Base-by-base conservation (phyloP, 2,797 vertebrate genomes). In the Hypotaenidia philippensis region DNA sequence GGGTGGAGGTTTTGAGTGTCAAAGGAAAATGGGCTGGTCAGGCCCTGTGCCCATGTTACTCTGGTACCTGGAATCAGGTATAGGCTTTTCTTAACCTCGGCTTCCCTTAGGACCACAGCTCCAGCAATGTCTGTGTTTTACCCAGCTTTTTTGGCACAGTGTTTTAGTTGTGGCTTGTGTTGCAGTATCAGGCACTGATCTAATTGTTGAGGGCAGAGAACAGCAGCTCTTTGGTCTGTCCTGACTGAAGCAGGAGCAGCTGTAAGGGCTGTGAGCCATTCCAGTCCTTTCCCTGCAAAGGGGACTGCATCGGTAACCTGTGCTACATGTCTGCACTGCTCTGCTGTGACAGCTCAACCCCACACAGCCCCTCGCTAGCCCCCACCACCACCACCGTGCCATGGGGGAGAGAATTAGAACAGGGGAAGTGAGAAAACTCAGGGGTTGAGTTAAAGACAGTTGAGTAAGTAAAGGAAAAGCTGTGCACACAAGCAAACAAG, bases 81-180 rank as follows among this genome's bases (percentile, higher is more conserved):
- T 15, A 27, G 34, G 34, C 18, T 72, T 71, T 60, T 31, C 27
- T 38, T 32, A 29, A 38, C 63, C 21, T 61, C 9, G 2, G n/a
- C 21, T 60, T n/a, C 53, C 25, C 4, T 21, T 13, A 59, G 59
- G 16, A 26, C 26, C 21, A 50, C 40, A 50, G 31, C 20, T 34
- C 57, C 18, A 59, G 52, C 10, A 6, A 4, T 5, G 47, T 17
- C 47, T 1, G 0, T 4, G 13, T 3, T 40, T 70, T 45, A 76
- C 12, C 27, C 57, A 64, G 44, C 1, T 44, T 2, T 32, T 75
- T 34, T 7, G 6, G 32, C 85, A 64, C 21, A 63, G 41, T 27
- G 15, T 21, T 59, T 38, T 2, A 21, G 59, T 34, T 25, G 29
- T 53, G 45, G 63, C 63, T 89, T 41, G 32, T 44, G 27, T 56